Base-by-base conservation (phyloP, 2,113 vertebrate genomes). In the Sebastes schlegelii region DNA sequence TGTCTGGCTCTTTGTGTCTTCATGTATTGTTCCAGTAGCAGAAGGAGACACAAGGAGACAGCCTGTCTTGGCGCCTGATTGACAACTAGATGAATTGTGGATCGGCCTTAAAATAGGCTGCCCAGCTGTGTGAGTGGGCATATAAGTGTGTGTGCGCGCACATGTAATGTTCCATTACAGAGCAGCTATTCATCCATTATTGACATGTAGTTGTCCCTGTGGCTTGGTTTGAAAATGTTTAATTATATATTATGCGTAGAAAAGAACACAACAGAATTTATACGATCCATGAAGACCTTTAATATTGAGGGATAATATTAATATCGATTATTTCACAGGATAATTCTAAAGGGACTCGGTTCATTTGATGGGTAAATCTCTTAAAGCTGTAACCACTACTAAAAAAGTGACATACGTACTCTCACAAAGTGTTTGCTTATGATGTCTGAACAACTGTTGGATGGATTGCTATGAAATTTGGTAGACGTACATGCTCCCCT, bases 1-100 rank as follows among this genome's bases (percentile, higher is more conserved):
- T 89, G 89, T 88, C 79, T 86, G 81, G 57, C 68, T 90, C 89
- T 84, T 91, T 92, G 89, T 90, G 82, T 85, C 63, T 75, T 88
- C 83, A 90, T 86, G 80, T 80, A 91, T 92, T 91, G 90, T 91
- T 86, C 63, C 74, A 48, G 57, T 55, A 21, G 88, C 82, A 85
- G 80, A 74, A 74, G 85, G 84, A 87, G 90, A 82, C 82, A 85
- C 78, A 74, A 74, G 85, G 84, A 87, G 90, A 82, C 82, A 80
- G 86, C 70, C 19, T 71, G 83, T 84, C 79, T n/a, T 49, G 78
- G 34, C 34, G 62, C 14, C 21, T 92, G 91, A 94, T 86, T 93
- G 93, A 91, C 91, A 90, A 60, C 54, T 76, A 40, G 64, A 91
- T 78, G 80, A 84, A 88, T 86, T 77, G 81, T 62, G 85, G 73